Percentiles rank a stretch among this genome's conserved stretches.
These are phyloP conservation scores for Chaetophractus vellerosus DNA, from an alignment of 2,797 vertebrate genomes.

Conservation along the genomic window DNA sequence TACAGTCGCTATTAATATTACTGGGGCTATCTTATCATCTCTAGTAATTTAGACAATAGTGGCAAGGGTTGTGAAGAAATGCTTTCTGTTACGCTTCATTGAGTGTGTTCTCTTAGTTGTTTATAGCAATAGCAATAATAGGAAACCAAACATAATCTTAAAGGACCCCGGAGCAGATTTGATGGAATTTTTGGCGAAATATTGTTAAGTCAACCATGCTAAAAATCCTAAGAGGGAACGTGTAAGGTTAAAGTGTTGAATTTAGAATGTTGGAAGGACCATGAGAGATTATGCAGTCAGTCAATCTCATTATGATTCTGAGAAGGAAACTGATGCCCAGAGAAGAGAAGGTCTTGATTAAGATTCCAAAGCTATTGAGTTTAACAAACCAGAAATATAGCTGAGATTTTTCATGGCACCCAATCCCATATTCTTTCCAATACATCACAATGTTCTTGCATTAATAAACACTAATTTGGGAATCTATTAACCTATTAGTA, in stretches of 20 bases:
- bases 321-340: background rate
- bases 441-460: conserved; percentile 25
- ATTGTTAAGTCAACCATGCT: background rate
- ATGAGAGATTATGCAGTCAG: background rate
- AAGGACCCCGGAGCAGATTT: conserved; percentile 1
- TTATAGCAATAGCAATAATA: conserved; percentile 16
- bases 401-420: background rate
- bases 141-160: conserved; percentile 13
- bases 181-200: background rate
- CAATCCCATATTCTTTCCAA: background rate
- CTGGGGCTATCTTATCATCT: background rate
- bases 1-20: background rate
- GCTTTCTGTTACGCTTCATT: background rate
- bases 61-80: background rate
- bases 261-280: background rate
- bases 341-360: background rate
- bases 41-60: conserved; percentile 15
- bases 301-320: background rate
- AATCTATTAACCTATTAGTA: background rate
- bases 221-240: conserved; percentile 37
- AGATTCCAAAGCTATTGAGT: background rate
- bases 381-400: background rate
- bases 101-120: conserved; percentile 1
- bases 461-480: conserved; percentile 54
- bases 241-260: background rate